Conservation (phyloP, 2,888 invertebrate genomes). For the Capitulum mitella region DNA sequence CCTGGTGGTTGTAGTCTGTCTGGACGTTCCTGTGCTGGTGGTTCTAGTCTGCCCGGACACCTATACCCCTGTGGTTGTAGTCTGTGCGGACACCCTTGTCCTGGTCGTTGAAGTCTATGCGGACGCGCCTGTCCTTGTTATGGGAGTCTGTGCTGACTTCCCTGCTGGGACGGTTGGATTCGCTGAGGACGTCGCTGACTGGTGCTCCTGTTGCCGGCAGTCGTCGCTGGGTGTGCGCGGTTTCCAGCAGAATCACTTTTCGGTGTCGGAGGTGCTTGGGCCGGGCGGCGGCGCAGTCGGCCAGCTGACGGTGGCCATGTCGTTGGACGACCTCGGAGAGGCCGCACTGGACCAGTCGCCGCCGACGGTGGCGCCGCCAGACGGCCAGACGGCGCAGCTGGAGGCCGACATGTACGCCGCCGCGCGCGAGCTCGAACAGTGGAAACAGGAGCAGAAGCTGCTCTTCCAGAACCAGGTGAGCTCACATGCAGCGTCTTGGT, state of each 20-base stretch:
- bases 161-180: too few relatives aligned
- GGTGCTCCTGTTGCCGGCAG: too few relatives aligned
- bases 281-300: neutral
- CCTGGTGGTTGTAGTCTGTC: too few relatives aligned
- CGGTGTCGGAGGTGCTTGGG: neutral
- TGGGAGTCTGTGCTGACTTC: too few relatives aligned
- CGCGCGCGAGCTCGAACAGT: neutral
- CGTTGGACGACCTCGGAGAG: neutral
- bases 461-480: slow-evolving; percentile 14
- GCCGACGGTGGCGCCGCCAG: neutral
- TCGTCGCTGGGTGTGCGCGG: slow-evolving; percentile 14
- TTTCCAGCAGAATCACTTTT: neutral
- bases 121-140: too few relatives aligned
- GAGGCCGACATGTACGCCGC: neutral
- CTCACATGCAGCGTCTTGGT: too few relatives aligned
- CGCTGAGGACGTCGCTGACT: too few relatives aligned
- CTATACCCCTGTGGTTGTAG: too few relatives aligned
- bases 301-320: slow-evolving; percentile 3
- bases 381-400: neutral
- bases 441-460: slow-evolving; percentile 3
- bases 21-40: too few relatives aligned
- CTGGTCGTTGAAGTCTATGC: too few relatives aligned
- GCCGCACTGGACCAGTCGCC: neutral
- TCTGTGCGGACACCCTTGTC: too few relatives aligned
- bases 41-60: too few relatives aligned